A percentile compares a stretch with the other conserved stretches of the same genome.
These are phyloP conservation scores for Apteryx owenii DNA, from an alignment of 2,113 vertebrate genomes.

Conservation along the genomic window DNA sequence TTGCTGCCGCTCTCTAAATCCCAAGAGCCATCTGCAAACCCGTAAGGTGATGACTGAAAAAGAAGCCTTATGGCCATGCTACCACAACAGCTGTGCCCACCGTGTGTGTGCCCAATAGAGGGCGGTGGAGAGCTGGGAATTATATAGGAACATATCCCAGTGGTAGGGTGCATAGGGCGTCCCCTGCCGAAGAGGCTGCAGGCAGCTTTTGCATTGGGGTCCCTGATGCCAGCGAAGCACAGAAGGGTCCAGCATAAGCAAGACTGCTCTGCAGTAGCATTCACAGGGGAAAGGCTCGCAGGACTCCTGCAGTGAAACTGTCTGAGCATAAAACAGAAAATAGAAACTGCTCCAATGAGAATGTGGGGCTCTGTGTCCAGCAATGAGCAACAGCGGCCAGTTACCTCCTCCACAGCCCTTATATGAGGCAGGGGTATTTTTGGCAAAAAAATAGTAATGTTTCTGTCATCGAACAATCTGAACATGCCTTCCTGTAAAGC, in stretches of 20 bases:
- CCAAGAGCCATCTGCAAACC: neutral
- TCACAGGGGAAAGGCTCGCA: neutral
- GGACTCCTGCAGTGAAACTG: neutral
- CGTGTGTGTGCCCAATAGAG: neutral
- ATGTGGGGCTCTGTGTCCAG: neutral
- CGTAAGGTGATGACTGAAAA: fast-evolving
- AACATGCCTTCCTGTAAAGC: neutral
- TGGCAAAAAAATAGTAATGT: neutral
- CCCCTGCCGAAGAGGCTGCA: neutral
- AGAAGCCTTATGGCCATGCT: neutral
- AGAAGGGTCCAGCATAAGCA: neutral
- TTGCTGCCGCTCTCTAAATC: neutral
- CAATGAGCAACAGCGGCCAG: neutral
- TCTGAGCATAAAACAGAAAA: neutral
- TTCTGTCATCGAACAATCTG: neutral
- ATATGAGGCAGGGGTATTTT: neutral
- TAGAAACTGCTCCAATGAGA: neutral
- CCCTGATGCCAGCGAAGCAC: neutral
- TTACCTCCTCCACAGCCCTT: neutral
- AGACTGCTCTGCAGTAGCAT: neutral
- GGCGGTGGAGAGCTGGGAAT: neutral
- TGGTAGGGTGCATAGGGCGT: neutral
- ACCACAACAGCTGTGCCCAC: neutral
- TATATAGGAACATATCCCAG: neutral
- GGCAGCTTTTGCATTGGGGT: neutral